Base-by-base conservation (phyloP, 2,797 vertebrate genomes). In the Todus mexicanus region DNA sequence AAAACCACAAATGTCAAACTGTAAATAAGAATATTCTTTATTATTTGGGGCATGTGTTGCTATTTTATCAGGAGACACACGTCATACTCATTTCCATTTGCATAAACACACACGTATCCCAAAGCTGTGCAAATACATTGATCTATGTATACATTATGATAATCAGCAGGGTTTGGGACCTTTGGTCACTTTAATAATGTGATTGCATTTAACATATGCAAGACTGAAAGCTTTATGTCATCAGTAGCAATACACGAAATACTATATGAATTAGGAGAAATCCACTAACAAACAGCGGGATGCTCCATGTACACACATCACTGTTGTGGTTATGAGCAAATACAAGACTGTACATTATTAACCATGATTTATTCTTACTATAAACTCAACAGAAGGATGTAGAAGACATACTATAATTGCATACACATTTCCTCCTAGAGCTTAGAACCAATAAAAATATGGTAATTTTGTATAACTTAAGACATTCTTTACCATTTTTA, bases 241-340 rank as follows among this genome's bases (percentile, higher is more conserved):
- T 96, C 85, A 70, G 77, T 79, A 92, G 90, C 85, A 95, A 96
- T 93, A 87, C 71, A 96, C 84, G 72, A 95, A 96, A 81, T 91
- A 89, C 63, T 84, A 57, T 87, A 70, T 76, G 91, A 96, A 95
- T 94, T 96, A 91, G 73, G 89, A 72, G 94, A 95, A 96, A 97
- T 95, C 81, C 94, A 96, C 90, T 94, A 96, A 90, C 71, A 93
- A 97, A 94, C 87, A 95, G 91, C 60, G 90, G 89, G 68, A 92
- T 89, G 87, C 84, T 89, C 76, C 75, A 51, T 95, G 95, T 95
- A 94, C 96, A 93, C 93, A 87, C 94, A 95, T 95, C 90, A 89
- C 82, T 94, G 81, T 92, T 95, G 95, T 95, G 87, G 84, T 96
- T 97, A 86, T 91, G 91, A 93, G 92, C 89, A 97, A 97, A 96